phyloP scores from a whole-genome alignment of 2,113 vertebrate species.

The Leptobrachium ailaonicum region DNA sequence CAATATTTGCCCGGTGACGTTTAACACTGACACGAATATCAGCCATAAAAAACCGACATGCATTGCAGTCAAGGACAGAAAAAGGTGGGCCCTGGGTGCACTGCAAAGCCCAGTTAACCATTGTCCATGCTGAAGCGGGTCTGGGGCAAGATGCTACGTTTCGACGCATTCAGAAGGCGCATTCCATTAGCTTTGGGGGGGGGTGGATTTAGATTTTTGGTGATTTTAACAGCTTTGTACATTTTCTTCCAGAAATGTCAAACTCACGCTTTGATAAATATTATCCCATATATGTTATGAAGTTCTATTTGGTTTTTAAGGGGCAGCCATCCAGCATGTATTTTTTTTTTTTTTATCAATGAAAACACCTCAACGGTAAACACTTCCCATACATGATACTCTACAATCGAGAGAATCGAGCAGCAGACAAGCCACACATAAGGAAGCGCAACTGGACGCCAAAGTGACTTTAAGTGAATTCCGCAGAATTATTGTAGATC shows the following conservation, averaged over 20 bases:
- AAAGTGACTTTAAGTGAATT: no score
- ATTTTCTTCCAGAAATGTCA: no score
- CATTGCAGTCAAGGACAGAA: not conserved
- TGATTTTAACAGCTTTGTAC: no score
- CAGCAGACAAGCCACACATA: slow-evolving; percentile 13
- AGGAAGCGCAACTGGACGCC: not conserved
- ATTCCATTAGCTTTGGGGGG: no score
- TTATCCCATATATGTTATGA: not conserved
- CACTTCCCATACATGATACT: not conserved
- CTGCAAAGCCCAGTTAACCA: slow-evolving; percentile 6
- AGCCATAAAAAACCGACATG: not conserved
- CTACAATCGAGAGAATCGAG: slow-evolving; percentile 2
- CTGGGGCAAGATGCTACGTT: no score
- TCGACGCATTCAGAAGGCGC: no score
- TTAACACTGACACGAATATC: slow-evolving; percentile 22
- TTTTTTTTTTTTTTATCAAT: slow-evolving; percentile 6
- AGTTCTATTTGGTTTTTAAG: not conserved
- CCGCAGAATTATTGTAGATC: no score
- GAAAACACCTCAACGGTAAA: slow-evolving; percentile 35
- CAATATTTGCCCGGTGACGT: slow-evolving; percentile 35
- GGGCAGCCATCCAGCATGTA: not conserved
- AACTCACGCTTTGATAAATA: no score
- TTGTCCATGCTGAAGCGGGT: no score
- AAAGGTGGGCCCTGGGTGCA: slow-evolving; percentile 1
- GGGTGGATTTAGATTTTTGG: no score